Conservation (phyloP, 2,113 vertebrate genomes). For the Dicentrarchus labrax region DNA sequence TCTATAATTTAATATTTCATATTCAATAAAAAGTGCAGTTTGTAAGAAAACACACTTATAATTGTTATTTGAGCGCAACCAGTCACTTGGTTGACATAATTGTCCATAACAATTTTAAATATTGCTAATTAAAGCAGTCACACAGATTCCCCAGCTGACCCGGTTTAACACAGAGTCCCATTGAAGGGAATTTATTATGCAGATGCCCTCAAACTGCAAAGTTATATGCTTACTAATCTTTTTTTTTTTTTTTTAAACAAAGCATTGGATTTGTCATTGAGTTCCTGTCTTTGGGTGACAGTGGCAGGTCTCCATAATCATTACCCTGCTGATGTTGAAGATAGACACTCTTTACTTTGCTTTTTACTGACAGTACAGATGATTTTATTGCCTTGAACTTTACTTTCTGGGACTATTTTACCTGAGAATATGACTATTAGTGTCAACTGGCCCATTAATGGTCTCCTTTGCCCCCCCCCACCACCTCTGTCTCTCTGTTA, state of each 20-base stretch:
- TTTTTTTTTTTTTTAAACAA: neutral
- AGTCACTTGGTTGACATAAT: neutral
- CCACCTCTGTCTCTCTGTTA: neutral
- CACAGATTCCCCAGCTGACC: neutral
- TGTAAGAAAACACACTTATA: slow-evolving; percentile 12
- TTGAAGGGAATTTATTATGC: neutral
- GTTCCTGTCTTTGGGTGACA: neutral
- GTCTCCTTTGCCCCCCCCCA: no score
- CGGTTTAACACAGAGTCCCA: neutral
- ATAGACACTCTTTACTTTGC: neutral
- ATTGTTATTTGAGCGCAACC: neutral
- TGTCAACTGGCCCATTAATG: slow-evolving; percentile 15
- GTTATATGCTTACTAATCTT: neutral
- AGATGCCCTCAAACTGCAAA: neutral
- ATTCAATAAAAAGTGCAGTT: slow-evolving; percentile 2
- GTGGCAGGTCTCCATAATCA: slow-evolving; percentile 26
- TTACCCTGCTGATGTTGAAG: slow-evolving; percentile 31
- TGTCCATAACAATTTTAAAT: neutral
- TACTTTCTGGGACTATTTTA: slow-evolving; percentile 15
- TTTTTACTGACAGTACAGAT: neutral
- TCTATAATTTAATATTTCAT: slow-evolving; percentile 3
- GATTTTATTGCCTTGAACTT: slow-evolving; percentile 34
- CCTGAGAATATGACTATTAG: slow-evolving; percentile 57
- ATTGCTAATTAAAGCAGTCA: neutral
- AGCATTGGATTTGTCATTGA: neutral